These are phyloP conservation scores for Pteropus alecto DNA, from an alignment of 2,113 vertebrate species.

Conservation along the genomic window DNA sequence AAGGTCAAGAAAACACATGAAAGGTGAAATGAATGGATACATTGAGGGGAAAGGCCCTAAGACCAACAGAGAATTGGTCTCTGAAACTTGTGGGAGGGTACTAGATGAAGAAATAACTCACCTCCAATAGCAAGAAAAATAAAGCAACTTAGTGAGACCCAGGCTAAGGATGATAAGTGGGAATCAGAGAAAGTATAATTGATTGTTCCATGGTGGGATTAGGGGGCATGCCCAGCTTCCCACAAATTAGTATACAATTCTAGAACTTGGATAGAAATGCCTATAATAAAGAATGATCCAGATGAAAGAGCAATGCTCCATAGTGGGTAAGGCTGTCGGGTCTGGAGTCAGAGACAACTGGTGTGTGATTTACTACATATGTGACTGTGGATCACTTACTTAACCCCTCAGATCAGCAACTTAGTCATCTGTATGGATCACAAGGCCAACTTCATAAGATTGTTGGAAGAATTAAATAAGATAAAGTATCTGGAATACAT, in stretches of 20 bases:
- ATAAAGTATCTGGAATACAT: neutral
- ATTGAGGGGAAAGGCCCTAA: neutral
- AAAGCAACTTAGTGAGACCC: fast-evolving
- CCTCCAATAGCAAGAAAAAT: neutral
- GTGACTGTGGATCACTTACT: neutral
- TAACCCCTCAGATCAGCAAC: neutral
- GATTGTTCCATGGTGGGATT: fast-evolving
- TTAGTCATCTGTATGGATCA: neutral
- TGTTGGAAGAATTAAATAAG: neutral
- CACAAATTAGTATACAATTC: neutral
- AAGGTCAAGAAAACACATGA: neutral
- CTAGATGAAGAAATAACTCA: neutral
- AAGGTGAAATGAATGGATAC: neutral
- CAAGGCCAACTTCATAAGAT: neutral
- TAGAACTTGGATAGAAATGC: neutral
- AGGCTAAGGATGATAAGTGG: neutral
- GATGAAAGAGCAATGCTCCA: neutral
- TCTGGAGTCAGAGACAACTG: neutral
- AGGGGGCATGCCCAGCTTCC: neutral
- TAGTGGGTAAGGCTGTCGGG: neutral
- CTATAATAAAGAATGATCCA: neutral
- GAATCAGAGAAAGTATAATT: neutral
- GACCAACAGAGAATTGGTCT: neutral
- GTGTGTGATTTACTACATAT: neutral
- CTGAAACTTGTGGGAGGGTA: neutral